Conservation (phyloP, 2,888 invertebrate genomes). For the Phymatocera aterrima region DNA sequence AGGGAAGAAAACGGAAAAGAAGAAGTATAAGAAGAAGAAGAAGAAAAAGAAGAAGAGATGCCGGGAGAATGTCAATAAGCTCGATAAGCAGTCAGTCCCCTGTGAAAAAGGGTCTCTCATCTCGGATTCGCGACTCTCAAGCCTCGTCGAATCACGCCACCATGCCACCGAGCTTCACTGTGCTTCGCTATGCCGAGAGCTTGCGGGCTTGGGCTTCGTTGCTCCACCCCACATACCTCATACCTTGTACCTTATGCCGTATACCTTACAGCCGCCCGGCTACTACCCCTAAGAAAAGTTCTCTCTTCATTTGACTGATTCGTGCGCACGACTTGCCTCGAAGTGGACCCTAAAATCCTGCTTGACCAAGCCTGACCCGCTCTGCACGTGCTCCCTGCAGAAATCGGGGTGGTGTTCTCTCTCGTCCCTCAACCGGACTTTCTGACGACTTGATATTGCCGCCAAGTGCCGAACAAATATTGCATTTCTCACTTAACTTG, state of each 20-base stretch:
- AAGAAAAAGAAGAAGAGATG: conserved; percentile 9
- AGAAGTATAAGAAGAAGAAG: background rate
- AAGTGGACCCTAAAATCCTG: conserved; percentile 42
- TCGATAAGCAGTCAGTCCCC: conserved; percentile 32
- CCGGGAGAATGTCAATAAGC: conserved; percentile 40
- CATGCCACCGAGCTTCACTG: background rate
- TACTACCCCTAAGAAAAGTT: conserved; percentile 55
- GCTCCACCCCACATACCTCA: too few species aligned
- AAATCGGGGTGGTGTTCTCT: background rate
- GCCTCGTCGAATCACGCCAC: conserved; percentile 51
- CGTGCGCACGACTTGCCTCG: conserved; percentile 57
- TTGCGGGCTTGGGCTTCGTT: too few species aligned
- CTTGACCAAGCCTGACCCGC: conserved; percentile 39
- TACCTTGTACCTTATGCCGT: background rate
- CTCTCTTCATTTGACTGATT: conserved; percentile 65
- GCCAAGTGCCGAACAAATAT: conserved; percentile 39
- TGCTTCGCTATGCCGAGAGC: conserved; percentile 58
- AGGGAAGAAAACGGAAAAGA: background rate
- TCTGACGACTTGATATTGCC: conserved; percentile 36
- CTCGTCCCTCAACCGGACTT: background rate
- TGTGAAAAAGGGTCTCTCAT: conserved; percentile 23
- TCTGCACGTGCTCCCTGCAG: background rate
- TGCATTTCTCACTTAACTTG: conserved; percentile 51
- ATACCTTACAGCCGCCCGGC: background rate
- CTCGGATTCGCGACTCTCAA: conserved; percentile 4